phyloP scores from a whole-genome alignment of 2,888 invertebrate species.

The Empis stercorea region DNA sequence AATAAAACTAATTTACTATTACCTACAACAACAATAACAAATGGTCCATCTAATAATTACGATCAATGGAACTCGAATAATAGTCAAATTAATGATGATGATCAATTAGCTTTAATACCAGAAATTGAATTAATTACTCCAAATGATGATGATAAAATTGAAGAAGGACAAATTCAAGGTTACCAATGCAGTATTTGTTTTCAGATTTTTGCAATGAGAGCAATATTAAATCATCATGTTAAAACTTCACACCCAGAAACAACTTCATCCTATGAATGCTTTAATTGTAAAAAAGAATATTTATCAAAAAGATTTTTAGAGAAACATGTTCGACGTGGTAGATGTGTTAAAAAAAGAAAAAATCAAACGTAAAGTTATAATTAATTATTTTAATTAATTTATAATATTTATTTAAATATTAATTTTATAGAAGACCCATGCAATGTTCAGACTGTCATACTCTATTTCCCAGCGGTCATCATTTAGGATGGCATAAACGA shows the following conservation, averaged over 20 bases:
- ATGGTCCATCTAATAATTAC: neutral
- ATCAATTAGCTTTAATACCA: conserved; percentile 31
- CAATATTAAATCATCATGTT: conserved; percentile 23
- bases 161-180: conserved; percentile 16
- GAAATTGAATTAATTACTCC: conserved; percentile 33
- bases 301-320: conserved; percentile 34
- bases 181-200: conserved; percentile 32
- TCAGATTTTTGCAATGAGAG: conserved; percentile 29
- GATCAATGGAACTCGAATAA: neutral
- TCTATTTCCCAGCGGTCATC: conserved; percentile 33
- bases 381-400: neutral
- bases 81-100: conserved; percentile 16
- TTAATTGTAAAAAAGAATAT: conserved; percentile 33
- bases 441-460: conserved; percentile 33
- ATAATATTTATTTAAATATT: neutral
- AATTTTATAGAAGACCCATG: conserved; percentile 31
- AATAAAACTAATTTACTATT: conserved; percentile 14
- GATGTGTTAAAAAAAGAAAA: conserved; percentile 33
- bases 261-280: conserved; percentile 32
- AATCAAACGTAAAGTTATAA: conserved; percentile 32
- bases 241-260: conserved; percentile 31
- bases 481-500: conserved; percentile 35
- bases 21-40: neutral
- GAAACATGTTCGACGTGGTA: conserved; percentile 33
- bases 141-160: conserved; percentile 21